phyloP scores from a whole-genome alignment of 2,797 vertebrate species.

The Apogon talboti region DNA sequence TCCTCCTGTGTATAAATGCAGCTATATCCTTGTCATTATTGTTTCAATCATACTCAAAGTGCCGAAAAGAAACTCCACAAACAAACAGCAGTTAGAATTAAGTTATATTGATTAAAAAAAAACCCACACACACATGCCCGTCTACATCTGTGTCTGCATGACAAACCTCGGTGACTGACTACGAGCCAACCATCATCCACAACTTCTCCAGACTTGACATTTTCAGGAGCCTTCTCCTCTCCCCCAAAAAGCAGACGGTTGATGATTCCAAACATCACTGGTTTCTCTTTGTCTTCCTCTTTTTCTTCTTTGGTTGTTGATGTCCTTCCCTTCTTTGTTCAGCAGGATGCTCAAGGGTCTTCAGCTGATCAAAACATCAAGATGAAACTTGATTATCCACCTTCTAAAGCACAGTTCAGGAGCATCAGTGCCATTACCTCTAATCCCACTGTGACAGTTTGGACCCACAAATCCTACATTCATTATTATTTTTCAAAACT shows the following conservation, averaged over 20 bases:
- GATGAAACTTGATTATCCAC: not conserved
- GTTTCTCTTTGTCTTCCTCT: constrained; percentile 10
- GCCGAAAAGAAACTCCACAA: too few species aligned
- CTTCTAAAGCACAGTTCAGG: not conserved
- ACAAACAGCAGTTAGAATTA: too few species aligned
- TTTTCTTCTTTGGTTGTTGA: constrained; percentile 3
- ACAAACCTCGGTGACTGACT: constrained; percentile 90
- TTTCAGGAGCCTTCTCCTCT: constrained; percentile 69
- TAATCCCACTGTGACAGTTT: constrained; percentile 32
- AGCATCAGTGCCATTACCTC: not conserved
- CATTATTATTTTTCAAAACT: constrained; percentile 48
- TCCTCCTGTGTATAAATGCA: too few species aligned
- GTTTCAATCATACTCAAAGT: too few species aligned
- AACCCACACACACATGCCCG: too few species aligned
- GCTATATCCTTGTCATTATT: too few species aligned
- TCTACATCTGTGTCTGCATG: not conserved
- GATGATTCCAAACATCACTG: constrained; percentile 90
- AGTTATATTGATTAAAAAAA: too few species aligned
- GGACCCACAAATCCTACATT: not conserved
- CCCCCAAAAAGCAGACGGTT: constrained; percentile 90
- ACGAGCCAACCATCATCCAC: constrained; percentile 94
- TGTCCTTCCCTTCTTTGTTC: constrained; percentile 24
- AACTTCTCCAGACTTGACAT: constrained; percentile 79
- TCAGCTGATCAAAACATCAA: constrained; percentile 13
- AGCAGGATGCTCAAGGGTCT: constrained; percentile 25